Conservation (phyloP, 2,113 vertebrate species). For the Prietella phreatophila region DNA sequence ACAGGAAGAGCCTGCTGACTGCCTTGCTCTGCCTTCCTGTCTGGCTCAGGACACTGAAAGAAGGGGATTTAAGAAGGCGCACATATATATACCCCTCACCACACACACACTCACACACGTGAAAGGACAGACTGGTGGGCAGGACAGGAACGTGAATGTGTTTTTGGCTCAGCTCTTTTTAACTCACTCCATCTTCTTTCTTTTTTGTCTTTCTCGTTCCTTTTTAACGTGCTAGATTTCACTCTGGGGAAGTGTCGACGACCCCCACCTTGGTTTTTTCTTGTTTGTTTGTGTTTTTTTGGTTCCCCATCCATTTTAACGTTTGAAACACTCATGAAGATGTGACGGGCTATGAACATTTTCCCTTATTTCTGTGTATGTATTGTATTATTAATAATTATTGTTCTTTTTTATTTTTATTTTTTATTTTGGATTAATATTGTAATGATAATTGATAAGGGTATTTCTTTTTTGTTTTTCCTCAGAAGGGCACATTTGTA, state of each 20-base stretch:
- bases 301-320: constrained; percentile 26
- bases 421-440: constrained; percentile 67
- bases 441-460: constrained; percentile 64
- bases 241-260: constrained; percentile 20
- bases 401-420: constrained; percentile 48
- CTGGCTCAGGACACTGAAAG: constrained; percentile 70
- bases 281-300: not conserved
- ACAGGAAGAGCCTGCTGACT: constrained; percentile 71
- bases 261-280: not conserved
- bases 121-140: constrained; percentile 17
- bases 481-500: constrained; percentile 66
- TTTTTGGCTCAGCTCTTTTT: constrained; percentile 22
- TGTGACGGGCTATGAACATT: constrained; percentile 65
- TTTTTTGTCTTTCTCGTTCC: not conserved
- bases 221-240: constrained; percentile 28
- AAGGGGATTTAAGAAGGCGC: not conserved
- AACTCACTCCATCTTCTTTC: constrained; percentile 30
- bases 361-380: constrained; percentile 68
- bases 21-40: constrained; percentile 68
- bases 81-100: not conserved
- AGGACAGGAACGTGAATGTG: not conserved
- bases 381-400: constrained; percentile 78
- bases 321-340: constrained; percentile 61
- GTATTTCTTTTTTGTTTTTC: constrained; percentile 32
- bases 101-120: not conserved